Conservation (phyloP, 2,797 vertebrate species). For the Coluber constrictor region DNA sequence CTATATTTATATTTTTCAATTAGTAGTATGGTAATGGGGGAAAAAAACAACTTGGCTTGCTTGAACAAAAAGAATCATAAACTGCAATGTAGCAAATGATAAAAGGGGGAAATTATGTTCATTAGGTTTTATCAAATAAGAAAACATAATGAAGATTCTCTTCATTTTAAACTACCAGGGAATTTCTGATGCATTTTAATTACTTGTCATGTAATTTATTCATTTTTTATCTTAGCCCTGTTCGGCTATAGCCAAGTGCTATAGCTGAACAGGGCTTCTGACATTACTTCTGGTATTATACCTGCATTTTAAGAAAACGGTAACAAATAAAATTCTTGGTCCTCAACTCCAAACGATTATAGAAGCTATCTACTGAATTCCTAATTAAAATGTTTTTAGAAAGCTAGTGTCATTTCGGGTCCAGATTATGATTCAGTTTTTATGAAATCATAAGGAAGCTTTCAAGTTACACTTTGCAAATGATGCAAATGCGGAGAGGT, state of each 20-base stretch:
- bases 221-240: not conserved
- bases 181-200: not conserved
- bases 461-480: constrained; percentile 37
- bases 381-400: constrained; percentile 37
- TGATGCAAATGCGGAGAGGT: not conserved
- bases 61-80: constrained; percentile 1
- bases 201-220: not conserved
- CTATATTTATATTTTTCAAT: not conserved
- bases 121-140: constrained; percentile 1
- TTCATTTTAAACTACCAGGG: not conserved
- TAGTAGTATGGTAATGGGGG: not conserved
- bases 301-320: not conserved
- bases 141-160: not conserved
- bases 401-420: constrained; percentile 23
- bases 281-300: not conserved
- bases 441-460: constrained; percentile 48
- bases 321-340: not conserved
- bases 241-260: not conserved
- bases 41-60: not conserved
- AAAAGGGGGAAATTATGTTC: not conserved
- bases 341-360: constrained; percentile 24
- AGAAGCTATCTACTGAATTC: constrained; percentile 14
- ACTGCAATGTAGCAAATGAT: not conserved
- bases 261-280: not conserved
- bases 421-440: constrained; percentile 40